Evolutionary conservation across 2,888 invertebrate species (phyloP), one percentile per base, ranked within the genome.

Genomic region (Cheilosia soror): DNA sequence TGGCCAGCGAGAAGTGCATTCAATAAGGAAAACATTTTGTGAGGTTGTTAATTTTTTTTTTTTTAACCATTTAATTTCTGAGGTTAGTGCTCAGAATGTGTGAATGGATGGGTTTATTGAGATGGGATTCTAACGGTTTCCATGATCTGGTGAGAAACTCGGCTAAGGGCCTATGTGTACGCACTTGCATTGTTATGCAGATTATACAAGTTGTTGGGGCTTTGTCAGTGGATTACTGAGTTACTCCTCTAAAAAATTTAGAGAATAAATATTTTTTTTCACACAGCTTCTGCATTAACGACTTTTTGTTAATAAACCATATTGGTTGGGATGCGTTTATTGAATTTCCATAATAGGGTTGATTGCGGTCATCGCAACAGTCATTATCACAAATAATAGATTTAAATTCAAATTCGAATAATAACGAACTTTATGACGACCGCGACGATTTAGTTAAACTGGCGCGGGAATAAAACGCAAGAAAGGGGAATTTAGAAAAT

Each of bases 371-470:
- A 55, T 31, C 47, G 29, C 11, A 37, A 4, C 11, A 11, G 4
- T 58, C 47, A 72, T 75, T 84, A 79, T 75, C 79, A 69, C 73
- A 79, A 73, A 79, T 69, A 69, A 60, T 53, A 73, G 73, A 78
- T 66, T 51, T 69, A 84, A 73, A 62, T 33, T 57, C 58, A 25
- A 53, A 83, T 83, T 73, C 69, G 47, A 75, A 73, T 75, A 75
- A 63, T 65, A 69, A 65, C 68, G 49, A 63, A 40, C 66, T 72
- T 49, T 66, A 58, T 42, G 27, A 53, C 68, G 63, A n/a, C n/a
- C n/a, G n/a, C n/a, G n/a, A 51, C 57, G 40, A 57, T 69, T 58
- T 25, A 66, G n/a, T 47, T 47, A 44, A 53, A 66, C 62, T 53
- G 55, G 60, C 37, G 55, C 51, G 13, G 25, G n/a, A 58, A 31